Conservation (phyloP, 1,140 invertebrate genomes). For the Eupeodes corollae region DNA sequence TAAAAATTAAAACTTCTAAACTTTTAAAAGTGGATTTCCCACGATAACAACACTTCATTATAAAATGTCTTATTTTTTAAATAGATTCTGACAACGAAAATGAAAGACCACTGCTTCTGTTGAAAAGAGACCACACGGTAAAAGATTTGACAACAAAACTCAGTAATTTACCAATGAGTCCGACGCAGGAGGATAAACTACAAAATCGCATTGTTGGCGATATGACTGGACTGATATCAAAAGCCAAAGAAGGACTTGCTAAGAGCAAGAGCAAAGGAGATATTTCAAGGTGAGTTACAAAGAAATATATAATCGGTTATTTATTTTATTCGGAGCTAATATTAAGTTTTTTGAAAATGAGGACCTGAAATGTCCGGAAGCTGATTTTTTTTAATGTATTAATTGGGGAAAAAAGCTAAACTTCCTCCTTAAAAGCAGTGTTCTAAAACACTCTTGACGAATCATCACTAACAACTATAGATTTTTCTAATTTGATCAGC, state of each 20-base stretch:
- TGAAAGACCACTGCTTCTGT: constrained; percentile 27
- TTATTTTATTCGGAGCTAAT: not conserved
- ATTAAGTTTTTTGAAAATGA: not conserved
- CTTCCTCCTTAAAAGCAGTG: too few species aligned
- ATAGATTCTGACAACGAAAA: constrained; percentile 32
- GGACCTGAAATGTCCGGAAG: too few species aligned
- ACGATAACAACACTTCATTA: too few species aligned
- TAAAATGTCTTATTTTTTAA: not conserved
- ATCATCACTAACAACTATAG: too few species aligned
- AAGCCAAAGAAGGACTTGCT: constrained; percentile 82
- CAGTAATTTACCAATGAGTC: constrained; percentile 52
- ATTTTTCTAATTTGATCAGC: too few species aligned
- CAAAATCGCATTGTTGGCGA: constrained; percentile 54
- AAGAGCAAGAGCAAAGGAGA: constrained; percentile 65
- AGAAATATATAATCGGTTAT: not conserved
- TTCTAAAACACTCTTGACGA: too few species aligned
- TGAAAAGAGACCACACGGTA: constrained; percentile 66
- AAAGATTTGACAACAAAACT: constrained; percentile 79
- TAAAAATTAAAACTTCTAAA: too few species aligned
- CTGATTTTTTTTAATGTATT: too few species aligned
- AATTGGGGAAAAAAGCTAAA: too few species aligned
- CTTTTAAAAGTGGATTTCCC: too few species aligned
- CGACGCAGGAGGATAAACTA: constrained; percentile 38
- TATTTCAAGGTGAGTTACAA: constrained; percentile 29
- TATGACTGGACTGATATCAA: constrained; percentile 79